Evolutionary conservation across 1,140 invertebrate genomes (phyloP), one percentile per base, ranked within the genome.

Genomic region (Pogonomyrmex californicus): DNA sequence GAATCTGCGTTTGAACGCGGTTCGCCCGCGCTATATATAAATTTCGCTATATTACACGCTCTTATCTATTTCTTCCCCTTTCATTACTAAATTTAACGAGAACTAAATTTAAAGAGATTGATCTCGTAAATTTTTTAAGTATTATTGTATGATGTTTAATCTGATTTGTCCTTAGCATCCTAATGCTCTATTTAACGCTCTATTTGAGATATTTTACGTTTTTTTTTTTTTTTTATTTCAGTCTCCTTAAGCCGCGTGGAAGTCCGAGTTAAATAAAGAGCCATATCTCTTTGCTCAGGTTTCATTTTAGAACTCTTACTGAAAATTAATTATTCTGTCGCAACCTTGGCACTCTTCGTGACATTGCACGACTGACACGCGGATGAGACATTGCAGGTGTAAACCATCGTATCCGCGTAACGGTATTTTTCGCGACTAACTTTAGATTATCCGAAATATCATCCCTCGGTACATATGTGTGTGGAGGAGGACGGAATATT

Each of bases 281-380:
- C 12, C 6, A 36, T 41, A 82, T 82, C 63, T 82, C 41, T 47
- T 47, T 30, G 47, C 38, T 23, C 2, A 38, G 17, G 17, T 81
- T 68, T n/a, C 49, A 71, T 60, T 71, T 82, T 71, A 44, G 66
- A 9, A 36, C 14, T 82, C 66, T 82, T 47, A 47, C 54, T 33
- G 66, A 71, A 58, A 82, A 82, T 73, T 82, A 82, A 82, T 82
- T 82, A 82, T 23, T 60, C 54, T 82, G 68, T 47, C 51, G 30
- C 51, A 82, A 82, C 41, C 30, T 82, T 82, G 79, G 66, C 79
- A 73, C 54, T 73, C 38, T 36, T 58, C 66, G 38, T 49, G 63
- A 17, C 30, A 10, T 30, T 33, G 76, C 38, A 33, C 14, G 12
- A 62, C 44, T 17, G 78, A 81, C 38, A 70, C 49, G 65, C 4